Conservation (phyloP, 1,140 invertebrate genomes). For the Cherax quadricarinatus region DNA sequence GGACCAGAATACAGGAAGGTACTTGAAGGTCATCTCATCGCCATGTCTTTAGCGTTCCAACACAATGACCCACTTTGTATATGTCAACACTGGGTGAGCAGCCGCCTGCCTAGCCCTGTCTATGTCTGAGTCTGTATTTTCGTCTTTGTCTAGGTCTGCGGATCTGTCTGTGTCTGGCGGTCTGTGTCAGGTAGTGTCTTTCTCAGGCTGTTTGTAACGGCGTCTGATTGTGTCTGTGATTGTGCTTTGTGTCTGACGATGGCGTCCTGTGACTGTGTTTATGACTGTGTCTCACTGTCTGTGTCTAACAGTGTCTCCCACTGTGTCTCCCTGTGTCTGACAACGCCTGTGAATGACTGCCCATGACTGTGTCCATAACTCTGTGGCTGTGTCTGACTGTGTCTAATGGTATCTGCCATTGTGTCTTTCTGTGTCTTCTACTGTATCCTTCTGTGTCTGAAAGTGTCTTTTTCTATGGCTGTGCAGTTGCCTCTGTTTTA, state of each 20-base stretch:
- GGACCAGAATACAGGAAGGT: no score
- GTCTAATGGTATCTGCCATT: no score
- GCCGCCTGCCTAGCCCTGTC: background rate
- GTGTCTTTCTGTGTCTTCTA: background rate
- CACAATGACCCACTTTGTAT: background rate
- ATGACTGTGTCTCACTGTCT: background rate
- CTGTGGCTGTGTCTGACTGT: background rate
- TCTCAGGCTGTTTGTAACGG: no score
- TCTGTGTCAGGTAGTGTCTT: no score
- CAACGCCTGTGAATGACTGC: no score
- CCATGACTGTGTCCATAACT: no score
- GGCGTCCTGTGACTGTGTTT: background rate
- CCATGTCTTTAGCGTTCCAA: background rate
- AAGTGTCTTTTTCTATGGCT: no score
- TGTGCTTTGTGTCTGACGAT: background rate
- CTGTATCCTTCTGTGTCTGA: background rate
- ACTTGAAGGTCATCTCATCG: background rate
- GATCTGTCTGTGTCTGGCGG: background rate
- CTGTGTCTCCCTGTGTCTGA: background rate
- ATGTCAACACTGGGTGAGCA: background rate
- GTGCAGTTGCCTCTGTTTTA: no score
- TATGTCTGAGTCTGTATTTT: slow-evolving; percentile 2
- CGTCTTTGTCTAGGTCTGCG: slow-evolving; percentile 2
- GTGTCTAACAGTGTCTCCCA: no score
- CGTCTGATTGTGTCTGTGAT: background rate